phyloP scores from a whole-genome alignment of 1,140 invertebrate genomes.

The Bombus sylvicola region DNA sequence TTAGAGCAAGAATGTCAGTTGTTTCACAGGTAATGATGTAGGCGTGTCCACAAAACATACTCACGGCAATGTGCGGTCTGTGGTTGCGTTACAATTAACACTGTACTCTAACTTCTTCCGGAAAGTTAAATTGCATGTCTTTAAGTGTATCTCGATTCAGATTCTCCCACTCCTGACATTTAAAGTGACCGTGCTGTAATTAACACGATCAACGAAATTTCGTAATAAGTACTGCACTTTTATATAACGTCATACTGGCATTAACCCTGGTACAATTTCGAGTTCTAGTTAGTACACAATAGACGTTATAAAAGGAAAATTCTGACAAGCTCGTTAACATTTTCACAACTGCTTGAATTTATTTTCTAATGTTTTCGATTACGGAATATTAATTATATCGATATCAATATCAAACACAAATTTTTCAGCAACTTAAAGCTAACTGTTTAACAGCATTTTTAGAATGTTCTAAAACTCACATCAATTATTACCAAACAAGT shows the following conservation, averaged over 20 bases:
- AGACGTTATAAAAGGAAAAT: background rate
- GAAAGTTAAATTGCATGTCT: conserved; percentile 24
- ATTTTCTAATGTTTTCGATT: too few species aligned
- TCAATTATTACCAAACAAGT: background rate
- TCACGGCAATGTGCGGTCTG: conserved; percentile 45
- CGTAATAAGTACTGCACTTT: background rate
- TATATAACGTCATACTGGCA: background rate
- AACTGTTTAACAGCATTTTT: too few species aligned
- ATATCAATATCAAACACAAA: too few species aligned
- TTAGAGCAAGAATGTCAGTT: conserved; percentile 66
- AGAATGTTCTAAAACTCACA: background rate
- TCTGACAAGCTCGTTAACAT: too few species aligned
- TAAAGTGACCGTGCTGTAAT: background rate
- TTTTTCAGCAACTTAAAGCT: too few species aligned
- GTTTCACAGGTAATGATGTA: conserved; percentile 64
- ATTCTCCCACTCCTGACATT: background rate
- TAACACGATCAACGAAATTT: conserved; percentile 12
- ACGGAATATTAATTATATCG: too few species aligned
- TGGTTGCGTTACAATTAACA: conserved; percentile 61
- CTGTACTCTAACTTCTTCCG: conserved; percentile 28
- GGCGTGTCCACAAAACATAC: conserved; percentile 52
- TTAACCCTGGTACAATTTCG: background rate
- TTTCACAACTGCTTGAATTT: background rate
- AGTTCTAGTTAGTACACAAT: background rate
- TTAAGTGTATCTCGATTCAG: conserved; percentile 8